These are phyloP conservation scores for Anastrepha ludens DNA, from an alignment of 1,140 invertebrate species.

Conservation along the genomic window DNA sequence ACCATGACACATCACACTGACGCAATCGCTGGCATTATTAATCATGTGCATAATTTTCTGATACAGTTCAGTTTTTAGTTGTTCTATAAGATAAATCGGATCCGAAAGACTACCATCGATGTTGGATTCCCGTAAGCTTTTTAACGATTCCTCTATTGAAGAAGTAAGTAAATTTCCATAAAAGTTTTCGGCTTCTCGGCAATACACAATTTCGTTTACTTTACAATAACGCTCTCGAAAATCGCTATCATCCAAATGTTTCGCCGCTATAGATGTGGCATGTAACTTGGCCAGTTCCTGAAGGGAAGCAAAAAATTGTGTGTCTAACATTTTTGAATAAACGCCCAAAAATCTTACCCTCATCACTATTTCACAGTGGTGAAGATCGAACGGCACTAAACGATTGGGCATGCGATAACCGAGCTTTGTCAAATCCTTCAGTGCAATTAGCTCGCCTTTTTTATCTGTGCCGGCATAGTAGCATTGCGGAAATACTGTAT, in stretches of 20 bases:
- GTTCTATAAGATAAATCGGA: conserved; percentile 65
- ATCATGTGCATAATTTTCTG: conserved; percentile 64
- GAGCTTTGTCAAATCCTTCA: conserved; percentile 67
- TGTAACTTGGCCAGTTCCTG: conserved; percentile 71
- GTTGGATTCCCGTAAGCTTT: conserved; percentile 67
- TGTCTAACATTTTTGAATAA: conserved; percentile 2
- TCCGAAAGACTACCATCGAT: conserved; percentile 64
- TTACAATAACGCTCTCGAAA: conserved; percentile 60
- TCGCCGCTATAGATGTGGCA: conserved; percentile 68
- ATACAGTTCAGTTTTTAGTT: conserved; percentile 63
- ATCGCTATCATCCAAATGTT: conserved; percentile 61
- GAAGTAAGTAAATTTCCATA: conserved; percentile 67
- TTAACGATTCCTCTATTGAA: conserved; percentile 68
- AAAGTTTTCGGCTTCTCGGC: conserved; percentile 67
- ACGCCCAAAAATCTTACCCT: conserved; percentile 61
- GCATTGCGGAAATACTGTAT: conserved; percentile 68
- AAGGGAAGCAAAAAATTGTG: conserved; percentile 50
- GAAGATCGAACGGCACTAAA: conserved; percentile 64
- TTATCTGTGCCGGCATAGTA: conserved; percentile 66
- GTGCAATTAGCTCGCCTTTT: conserved; percentile 64
- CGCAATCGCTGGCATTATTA: conserved; percentile 59
- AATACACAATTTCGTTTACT: conserved; percentile 70
- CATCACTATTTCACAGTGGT: conserved; percentile 69
- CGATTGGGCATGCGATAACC: conserved; percentile 69
- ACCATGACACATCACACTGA: conserved; percentile 73